Evolutionary conservation across 2,113 vertebrate species (phyloP), one percentile per base, ranked within the genome.

Genomic region (Pangasianodon hypophthalmus): DNA sequence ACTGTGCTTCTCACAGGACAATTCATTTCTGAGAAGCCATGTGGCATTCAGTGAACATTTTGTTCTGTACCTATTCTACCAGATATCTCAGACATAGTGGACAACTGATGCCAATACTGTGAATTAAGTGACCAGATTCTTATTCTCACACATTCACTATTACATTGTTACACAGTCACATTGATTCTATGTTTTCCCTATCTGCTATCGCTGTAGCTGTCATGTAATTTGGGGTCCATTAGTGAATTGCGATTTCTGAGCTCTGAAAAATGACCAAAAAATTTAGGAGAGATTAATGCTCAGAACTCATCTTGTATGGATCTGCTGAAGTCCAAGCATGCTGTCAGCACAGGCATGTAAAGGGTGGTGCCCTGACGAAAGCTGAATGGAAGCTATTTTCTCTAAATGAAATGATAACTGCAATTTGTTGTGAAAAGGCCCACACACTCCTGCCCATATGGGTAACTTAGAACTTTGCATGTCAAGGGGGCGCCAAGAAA

Each of bases 261-360:
- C 93, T 71, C 89, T 89, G 67, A 56, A 88, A 90, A 46, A 71
- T 18, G 67, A 88, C 88, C 90, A 88, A 62, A 91, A 62, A 84
- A n/a, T 29, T 14, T 50, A 26, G 48, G 14, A 84, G 29, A 92
- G 84, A 92, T 90, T 85, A 84, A 64, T 73, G 90, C 87, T 87
- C 88, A 87, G 82, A 54, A 13, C 86, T 84, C 90, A 83, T 89
- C 92, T 92, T 87, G 92, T 5, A 87, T 86, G 80, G 54, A 62
- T 85, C 91, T 90, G 56, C 91, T 85, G 87, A 90, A 87, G 89
- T 46, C 75, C 32, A 0, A 29, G 44, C 73, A 83, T 85, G 88
- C 91, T 92, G 92, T 93, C 91, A 93, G 92, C 58, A 56, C 4
- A 87, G 54, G 84, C 93, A 93, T 85, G 32, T 88, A 89, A 62